Base-by-base conservation (phyloP, 2,888 invertebrate species). In the Biston betularia region DNA sequence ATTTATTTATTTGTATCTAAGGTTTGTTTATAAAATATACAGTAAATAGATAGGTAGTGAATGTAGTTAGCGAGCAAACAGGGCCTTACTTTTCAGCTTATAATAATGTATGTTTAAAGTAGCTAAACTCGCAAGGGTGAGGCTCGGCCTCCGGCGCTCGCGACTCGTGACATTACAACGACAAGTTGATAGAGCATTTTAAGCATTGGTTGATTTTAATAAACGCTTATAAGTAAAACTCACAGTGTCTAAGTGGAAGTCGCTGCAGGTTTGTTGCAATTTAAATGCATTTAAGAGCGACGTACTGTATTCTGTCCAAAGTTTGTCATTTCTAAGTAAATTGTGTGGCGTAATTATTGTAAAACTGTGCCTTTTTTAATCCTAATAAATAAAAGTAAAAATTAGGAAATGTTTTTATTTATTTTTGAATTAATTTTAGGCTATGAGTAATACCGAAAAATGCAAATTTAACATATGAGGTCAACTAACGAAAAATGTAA, bases 251-350 rank as follows among this genome's bases (percentile, higher is more conserved):
- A 71, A 58, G 64, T 62, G 63, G 58, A 66, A n/a, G 71, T 69
- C 70, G 57, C 71, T 73, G 70, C 68, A 68, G 74, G 75, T 76
- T 77, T 75, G 76, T 81, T 85, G 82, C 80, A 81, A 81, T 82
- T 82, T 70, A 78, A 80, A 77, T 83, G 86, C 86, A 85, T 86
- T 85, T 86, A 84, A 76, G 76, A 80, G 77, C 79, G 77, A 76
- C 77, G 74, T 74, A 78, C 74, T 49, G 49, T 76, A 69, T 66
- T 73, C 74, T 72, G 75, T 72, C 61, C 67, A 69, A 45, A 63
- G 49, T 49, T 58, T 49, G 73, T 68, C 76, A 56, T 45, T 61
- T 70, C 65, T 81, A 80, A 74, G 75, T 76, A 69, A 74, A 75
- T 69, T 65, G 69, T 78, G 82, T 84, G 83, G 24, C 14, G 33